Base-by-base conservation (phyloP, 2,888 invertebrate genomes). In the Rhopalosiphum nymphaeae region DNA sequence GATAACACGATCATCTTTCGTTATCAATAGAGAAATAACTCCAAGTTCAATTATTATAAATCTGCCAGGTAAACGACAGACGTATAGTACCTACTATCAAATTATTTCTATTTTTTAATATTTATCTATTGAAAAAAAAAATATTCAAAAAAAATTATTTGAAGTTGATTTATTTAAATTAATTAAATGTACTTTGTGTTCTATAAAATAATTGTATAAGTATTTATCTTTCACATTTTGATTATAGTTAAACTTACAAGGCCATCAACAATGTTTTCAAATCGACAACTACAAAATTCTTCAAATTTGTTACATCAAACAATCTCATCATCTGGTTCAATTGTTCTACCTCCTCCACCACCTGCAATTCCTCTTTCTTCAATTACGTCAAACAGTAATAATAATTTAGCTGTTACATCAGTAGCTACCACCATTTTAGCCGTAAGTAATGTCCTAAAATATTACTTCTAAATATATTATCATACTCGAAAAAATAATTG, bases 261-360 rank as follows among this genome's bases (percentile, higher is more conserved):
- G 53, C 53, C 53, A 78, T 87, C 26, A 44, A 93, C 44, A 89
- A 93, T 93, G 92, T 93, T 93, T 93, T 93, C 92, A 25, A 93
- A 93, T 36, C 88, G 88, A 44, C 92, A 92, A 88, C 92, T 49
- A 88, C 88, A 93, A 44, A 89, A 93, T 56, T n/a, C 92, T 56
- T 56, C 92, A 53, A 89, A 93, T 56, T 67, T 89, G 88, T 53
- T 89, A 78, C 88, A 56, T 11, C 78, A 78, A 78, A n/a, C 25
- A 78, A 92, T 87, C 5, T 92, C 88, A 53, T 67, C 92, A 26
- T 42, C 92, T 10, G 36, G 61, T 88, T 25, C 49, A 88, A 42
- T 88, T 25, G 86, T 61, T 26, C 25, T 93, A n/a, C 88, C 88
- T 44, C 84, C 91, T 53, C 67, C 88, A 44, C 67, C 92, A 16